phyloP scores from a whole-genome alignment of 2,888 invertebrate genomes.

The Caenorhabditis sinica region DNA sequence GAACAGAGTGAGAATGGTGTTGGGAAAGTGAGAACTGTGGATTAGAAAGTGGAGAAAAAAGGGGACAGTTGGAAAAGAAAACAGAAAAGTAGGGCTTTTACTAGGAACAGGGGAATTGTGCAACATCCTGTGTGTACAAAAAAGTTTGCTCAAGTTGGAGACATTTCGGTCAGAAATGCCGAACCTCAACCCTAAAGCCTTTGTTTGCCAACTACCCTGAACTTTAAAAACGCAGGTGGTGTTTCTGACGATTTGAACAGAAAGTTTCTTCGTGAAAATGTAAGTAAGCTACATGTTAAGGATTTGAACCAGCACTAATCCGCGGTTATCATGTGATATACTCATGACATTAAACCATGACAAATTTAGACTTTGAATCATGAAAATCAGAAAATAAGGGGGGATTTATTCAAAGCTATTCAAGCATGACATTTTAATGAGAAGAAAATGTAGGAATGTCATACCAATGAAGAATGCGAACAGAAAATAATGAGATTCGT shows the following conservation, averaged over 20 bases:
- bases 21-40: background rate
- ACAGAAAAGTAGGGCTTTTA: background rate
- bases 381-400: background rate
- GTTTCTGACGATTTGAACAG: slow-evolving; percentile 1
- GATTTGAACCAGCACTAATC: slow-evolving; percentile 16
- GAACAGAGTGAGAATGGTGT: slow-evolving; percentile 10
- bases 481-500: slow-evolving; percentile 2
- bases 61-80: background rate
- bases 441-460: background rate
- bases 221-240: slow-evolving; percentile 20
- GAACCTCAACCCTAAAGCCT: background rate
- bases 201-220: slow-evolving; percentile 29
- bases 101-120: background rate
- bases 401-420: slow-evolving; percentile 2
- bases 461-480: background rate
- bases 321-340: slow-evolving; percentile 20
- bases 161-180: slow-evolving; percentile 37
- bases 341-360: slow-evolving; percentile 15
- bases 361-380: no score
- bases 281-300: background rate
- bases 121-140: slow-evolving; percentile 11
- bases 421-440: slow-evolving; percentile 21
- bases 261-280: background rate
- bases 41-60: background rate
- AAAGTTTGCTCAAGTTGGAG: slow-evolving; percentile 42